Percentiles rank a stretch among this genome's conserved stretches.
These are phyloP conservation scores for Mimachlamys varia DNA, from an alignment of 2,888 invertebrate species.

Conservation along the genomic window DNA sequence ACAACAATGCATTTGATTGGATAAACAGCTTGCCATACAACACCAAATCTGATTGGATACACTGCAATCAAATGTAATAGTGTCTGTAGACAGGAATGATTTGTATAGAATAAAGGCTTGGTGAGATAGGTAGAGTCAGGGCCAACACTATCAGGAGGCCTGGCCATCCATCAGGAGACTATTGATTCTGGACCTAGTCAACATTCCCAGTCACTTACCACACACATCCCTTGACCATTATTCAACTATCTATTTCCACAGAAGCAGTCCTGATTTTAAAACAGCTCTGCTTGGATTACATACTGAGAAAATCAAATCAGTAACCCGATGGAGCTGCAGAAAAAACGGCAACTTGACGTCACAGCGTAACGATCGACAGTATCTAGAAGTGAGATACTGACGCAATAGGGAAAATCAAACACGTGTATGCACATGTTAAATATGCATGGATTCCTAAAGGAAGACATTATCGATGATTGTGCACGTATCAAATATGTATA, in stretches of 20 bases:
- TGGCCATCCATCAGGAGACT: background rate
- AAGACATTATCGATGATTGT: background rate
- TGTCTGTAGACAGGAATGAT: background rate
- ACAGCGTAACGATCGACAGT: background rate
- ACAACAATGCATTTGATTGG: background rate
- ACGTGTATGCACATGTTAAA: constrained; percentile 21
- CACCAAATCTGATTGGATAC: constrained; percentile 4
- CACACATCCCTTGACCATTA: constrained; percentile 19
- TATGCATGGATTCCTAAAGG: constrained; percentile 7
- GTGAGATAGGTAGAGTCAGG: background rate
- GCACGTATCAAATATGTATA: background rate
- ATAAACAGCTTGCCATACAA: background rate
- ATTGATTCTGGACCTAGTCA: constrained; percentile 25
- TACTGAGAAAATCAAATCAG: constrained; percentile 31
- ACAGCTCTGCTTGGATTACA: constrained; percentile 6
- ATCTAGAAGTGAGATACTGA: constrained; percentile 9
- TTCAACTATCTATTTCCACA: constrained; percentile 18
- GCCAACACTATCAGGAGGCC: background rate
- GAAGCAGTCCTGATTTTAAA: constrained; percentile 28
- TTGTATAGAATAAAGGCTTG: background rate
- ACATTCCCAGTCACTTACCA: constrained; percentile 15
- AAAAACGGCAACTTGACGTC: background rate
- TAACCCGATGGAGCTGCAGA: constrained; percentile 10
- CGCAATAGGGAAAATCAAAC: background rate
- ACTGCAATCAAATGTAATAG: background rate